Evolutionary conservation across 1,140 invertebrate species (phyloP), one percentile per base, ranked within the genome.

Genomic region (Drosophila melanica): DNA sequence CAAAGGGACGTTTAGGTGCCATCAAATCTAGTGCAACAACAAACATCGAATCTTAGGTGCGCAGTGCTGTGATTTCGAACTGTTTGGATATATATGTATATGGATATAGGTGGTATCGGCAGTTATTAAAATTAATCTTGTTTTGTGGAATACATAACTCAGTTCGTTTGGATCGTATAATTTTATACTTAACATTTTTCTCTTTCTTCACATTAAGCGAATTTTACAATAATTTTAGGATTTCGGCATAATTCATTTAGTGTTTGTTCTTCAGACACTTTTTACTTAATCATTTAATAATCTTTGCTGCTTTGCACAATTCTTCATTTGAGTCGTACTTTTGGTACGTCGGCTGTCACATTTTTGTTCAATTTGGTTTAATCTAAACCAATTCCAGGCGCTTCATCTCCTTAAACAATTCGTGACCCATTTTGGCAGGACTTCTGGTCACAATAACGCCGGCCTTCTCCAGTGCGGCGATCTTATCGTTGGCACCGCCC

Each of bases 401-500:
- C 90, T 95, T 96, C 96, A 97, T 97, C 93, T 96, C 97, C 94
- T 98, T 97, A 66, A 96, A 93, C 75, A 99, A 93, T 92, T 97
- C 96, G 62, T 94, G 95, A 48, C 98, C 98, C 96, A 99, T 98
- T 94, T 99, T 97, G 72, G 98, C 98, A 30, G 98, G 98, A 91
- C 98, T 99, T 90, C 96, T 96, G 27, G 98, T 98, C 10, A 99
- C 98, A 90, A 97, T 95, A 45, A 99, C 98, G 75, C 97, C 97
- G 75, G 96, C 96, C 91, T 96, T 95, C 93, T 98, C 96, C 62
- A 99, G 93, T 65, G 99, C 98, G 91, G 97, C 96, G 75, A 99
- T 99, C 94, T 99, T 99, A 90, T 99, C 98, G 93, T 98, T 96
- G 75, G 98, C 99, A 64, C 98, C 98, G 72, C 99, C 99, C 93